Evolutionary conservation across 2,797 vertebrate species (phyloP), one percentile per base, ranked within the genome.

Genomic region (Eremophila alpestris): DNA sequence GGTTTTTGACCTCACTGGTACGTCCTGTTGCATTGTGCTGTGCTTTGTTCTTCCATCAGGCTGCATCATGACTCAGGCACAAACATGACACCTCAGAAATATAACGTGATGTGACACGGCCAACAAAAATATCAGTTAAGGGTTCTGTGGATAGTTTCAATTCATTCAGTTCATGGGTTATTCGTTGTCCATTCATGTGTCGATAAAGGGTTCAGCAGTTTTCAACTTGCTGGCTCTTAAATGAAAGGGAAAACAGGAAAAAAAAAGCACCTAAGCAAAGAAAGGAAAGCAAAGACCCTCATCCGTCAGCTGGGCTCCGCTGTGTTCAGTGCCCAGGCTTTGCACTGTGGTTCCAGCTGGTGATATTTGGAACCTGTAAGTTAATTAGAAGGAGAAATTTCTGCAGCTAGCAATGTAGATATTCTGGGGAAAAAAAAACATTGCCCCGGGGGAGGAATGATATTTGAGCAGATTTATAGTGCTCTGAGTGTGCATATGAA

Each of bases 401-500:
- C 84, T 91, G 62, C 60, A 96, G 75, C 88, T 83, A 89, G 80
- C 77, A 69, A 71, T 65, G 51, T 89, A 89, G 91, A 95, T 95
- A 86, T 96, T 96, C 91, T 94, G 60, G 45, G 48, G 43, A 11
- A 36, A 71, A 87, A 87, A 95, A 94, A 89, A 36, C 90, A 89
- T 82, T 96, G 94, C 96, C 95, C 87, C 64, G 0, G 93, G 94
- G 94, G 89, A 96, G 92, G 88, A 75, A 94, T 97, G 94, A 94
- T 96, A 97, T 96, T 97, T 97, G 94, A 91, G 91, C 90, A 95
- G 93, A 96, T 93, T 91, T 95, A 79, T 95, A 64, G 85, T 87
- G 85, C 87, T 93, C 92, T 83, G 77, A 90, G 76, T 95, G 92
- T 86, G 92, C 93, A 93, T 96, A 91, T 90, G 91, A 94, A 96